Evolutionary conservation across 1,140 invertebrate species (phyloP), one percentile per base, ranked within the genome.

Genomic region (Polyergus mexicanus): DNA sequence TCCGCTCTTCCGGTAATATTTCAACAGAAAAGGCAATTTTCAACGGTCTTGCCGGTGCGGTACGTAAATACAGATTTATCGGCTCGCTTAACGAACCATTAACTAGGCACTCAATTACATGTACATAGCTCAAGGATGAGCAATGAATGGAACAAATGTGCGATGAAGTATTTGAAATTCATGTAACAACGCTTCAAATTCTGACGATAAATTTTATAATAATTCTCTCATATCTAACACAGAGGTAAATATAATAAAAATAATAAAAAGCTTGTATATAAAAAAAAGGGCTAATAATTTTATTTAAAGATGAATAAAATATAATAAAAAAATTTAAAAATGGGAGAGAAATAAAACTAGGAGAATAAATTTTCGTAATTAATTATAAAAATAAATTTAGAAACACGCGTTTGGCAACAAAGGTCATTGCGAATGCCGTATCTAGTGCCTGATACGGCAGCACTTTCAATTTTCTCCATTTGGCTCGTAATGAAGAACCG

Each of bases 391-490:
- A 38, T 35, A 7, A 51, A 51, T 69, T 80, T 69, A 68, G 16
- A 38, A n/a, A 69, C n/a, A 41, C 28, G 11, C n/a, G 22, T 0
- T 68, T 6, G 32, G 22, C n/a, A 44, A 60, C 22, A 11, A 25
- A 76, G 54, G 51, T 77, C 28, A 68, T 44, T 69, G 86, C 32
- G 22, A 83, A 62, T 65, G 32, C 13, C 19, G 38, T 56, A 54
- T 2, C 8, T 38, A 71, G 35, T 51, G 44, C 8, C 11, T 80
- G 84, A 77, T 74, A 71, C 51, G 89, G 76, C 85, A 89, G 76
- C 85, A 89, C 92, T 93, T 94, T 94, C 92, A 94, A 94, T 94
- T 93, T 93, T 92, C 91, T 89, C 92, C 89, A 93, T 93, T 93
- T 93, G 91, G 88, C 68, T 62, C 81, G 71, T 93, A 93, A 94